Evolutionary conservation across 2,113 vertebrate genomes (phyloP).

Genomic region (Odontophorus gujanensis): DNA sequence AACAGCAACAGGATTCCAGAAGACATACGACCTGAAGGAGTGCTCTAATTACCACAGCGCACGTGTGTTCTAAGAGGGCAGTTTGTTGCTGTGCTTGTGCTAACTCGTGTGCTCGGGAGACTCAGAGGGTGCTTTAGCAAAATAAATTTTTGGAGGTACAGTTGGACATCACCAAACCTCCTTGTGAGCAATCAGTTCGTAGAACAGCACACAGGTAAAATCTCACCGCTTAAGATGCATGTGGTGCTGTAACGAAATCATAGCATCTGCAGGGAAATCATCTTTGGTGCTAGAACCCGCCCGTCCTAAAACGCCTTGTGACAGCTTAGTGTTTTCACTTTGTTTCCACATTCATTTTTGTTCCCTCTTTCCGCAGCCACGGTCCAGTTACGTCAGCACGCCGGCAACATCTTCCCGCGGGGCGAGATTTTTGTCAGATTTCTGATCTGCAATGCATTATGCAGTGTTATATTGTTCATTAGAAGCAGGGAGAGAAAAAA

Average conservation of each 20-base stretch:
- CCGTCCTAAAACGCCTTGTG: background rate
- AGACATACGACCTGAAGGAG: background rate
- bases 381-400: background rate
- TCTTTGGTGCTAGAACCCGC: background rate
- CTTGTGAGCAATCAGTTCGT: background rate
- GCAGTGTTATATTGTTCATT: background rate
- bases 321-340: background rate
- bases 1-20: background rate
- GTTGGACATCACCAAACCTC: background rate
- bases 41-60: background rate
- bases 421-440: background rate
- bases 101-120: background rate
- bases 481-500: background rate
- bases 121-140: background rate
- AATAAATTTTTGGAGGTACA: background rate
- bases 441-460: background rate
- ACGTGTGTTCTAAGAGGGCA: background rate
- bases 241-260: background rate
- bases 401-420: background rate
- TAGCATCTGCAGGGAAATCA: background rate
- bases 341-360: background rate
- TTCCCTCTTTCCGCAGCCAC: background rate
- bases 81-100: background rate
- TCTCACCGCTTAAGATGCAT: background rate
- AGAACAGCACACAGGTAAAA: background rate